Base-by-base conservation (phyloP, 2,888 invertebrate genomes). In the Raillietiella orientalis region DNA sequence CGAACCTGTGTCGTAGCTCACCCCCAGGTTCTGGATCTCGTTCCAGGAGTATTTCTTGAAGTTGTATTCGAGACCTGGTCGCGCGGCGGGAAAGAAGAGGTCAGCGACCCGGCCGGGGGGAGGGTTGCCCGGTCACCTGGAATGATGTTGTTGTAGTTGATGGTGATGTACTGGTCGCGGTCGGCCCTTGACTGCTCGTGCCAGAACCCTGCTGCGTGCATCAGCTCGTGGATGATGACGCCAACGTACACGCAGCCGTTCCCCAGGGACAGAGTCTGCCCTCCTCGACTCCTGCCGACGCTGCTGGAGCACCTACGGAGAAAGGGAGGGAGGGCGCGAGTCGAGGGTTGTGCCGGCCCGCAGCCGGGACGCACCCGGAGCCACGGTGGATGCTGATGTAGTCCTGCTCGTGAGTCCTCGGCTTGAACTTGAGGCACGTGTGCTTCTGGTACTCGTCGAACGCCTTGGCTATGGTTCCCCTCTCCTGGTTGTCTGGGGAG, bases 151-250 rank as follows among this genome's bases (percentile, higher is more conserved):
- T 39, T 35, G 38, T 40, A 43, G 25, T 42, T 36, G 24, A 52
- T 40, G 14, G 32, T 40, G 21, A 54, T 45, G 35, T 42, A 43
- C 6, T 39, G 35, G 32, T 53, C 52, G 13, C 53, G 38, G 39
- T 54, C 52, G 3, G 36, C 37, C 17, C 53, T 35, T 28, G 44
- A 48, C 34, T 53, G 53, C 33, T 53, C 52, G 34, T 53, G 53
- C 48, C 49, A 48, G 36, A 52, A 50, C 0, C 52, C 52, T 3
- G 46, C 36, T 0, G 46, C 46, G 34, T 53, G 53, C 43, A 52
- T 44, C 16, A 53, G 35, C 36, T 54, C 52, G 35, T 53, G 52
- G 28, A 50, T 39, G 16, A 50, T 44, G 27, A 48, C 44, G 2
- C 50, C 51, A 12, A 41, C 37, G 24, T 40, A 41, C 36, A 48